These are phyloP conservation scores for Papilio glaucus DNA, from an alignment of 1,140 invertebrate species.

Conservation along the genomic window DNA sequence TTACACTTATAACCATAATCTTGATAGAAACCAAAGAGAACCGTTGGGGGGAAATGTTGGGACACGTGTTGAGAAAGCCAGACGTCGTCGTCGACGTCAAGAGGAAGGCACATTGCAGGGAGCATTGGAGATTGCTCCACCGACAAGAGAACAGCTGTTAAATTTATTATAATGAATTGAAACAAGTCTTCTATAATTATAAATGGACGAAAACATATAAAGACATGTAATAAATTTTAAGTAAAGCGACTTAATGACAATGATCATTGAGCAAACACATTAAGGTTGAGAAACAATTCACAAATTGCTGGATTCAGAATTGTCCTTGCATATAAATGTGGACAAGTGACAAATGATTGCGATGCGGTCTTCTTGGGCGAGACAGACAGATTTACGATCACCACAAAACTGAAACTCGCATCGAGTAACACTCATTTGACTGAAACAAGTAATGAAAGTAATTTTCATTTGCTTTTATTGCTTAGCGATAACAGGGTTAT, in stretches of 20 bases:
- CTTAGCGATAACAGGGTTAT: background rate
- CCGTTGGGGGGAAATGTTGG: too few species aligned
- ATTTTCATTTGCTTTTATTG: slow-evolving; percentile 14
- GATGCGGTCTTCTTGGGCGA: slow-evolving; percentile 27
- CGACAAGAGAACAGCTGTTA: too few species aligned
- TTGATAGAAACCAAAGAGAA: too few species aligned
- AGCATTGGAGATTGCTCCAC: too few species aligned
- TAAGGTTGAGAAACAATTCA: slow-evolving; percentile 28
- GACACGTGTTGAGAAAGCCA: too few species aligned
- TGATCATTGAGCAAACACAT: slow-evolving; percentile 27
- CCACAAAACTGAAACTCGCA: slow-evolving; percentile 24
- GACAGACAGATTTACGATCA: slow-evolving; percentile 15
- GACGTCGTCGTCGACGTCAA: too few species aligned
- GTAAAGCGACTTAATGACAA: slow-evolving; percentile 2
- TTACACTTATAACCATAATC: too few species aligned
- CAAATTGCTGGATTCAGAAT: slow-evolving; percentile 25
- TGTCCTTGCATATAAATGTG: slow-evolving; percentile 32
- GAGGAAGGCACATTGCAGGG: too few species aligned
- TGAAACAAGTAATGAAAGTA: background rate
- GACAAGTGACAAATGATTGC: slow-evolving; percentile 35
- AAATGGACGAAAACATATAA: background rate
- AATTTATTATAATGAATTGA: too few species aligned
- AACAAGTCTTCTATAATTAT: too few species aligned
- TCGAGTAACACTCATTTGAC: slow-evolving; percentile 22
- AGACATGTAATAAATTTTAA: slow-evolving; percentile 4